Conservation (phyloP, 2,888 invertebrate species). For the Cataglyphis livida region DNA sequence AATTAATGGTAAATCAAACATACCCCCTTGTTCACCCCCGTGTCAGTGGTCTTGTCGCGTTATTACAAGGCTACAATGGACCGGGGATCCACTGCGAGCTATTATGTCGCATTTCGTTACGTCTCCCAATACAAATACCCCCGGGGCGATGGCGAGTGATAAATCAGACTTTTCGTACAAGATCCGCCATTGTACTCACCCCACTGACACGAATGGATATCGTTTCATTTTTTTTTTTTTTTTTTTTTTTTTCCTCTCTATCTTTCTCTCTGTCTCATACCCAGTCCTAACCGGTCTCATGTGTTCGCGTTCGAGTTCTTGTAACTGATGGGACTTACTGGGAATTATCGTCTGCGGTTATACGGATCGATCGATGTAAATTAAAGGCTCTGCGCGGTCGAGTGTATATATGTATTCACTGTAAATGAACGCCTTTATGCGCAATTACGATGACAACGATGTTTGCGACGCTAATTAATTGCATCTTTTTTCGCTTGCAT, state of each 20-base stretch:
- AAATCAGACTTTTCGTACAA: conserved; percentile 84
- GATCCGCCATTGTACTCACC: conserved; percentile 82
- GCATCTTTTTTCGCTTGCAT: background rate
- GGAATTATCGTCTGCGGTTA: conserved; percentile 69
- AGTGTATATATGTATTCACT: conserved; percentile 57
- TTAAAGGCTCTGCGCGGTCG: conserved; percentile 60
- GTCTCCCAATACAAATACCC: conserved; percentile 84
- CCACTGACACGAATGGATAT: conserved; percentile 77
- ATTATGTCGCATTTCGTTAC: conserved; percentile 85
- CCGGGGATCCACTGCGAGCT: conserved; percentile 82
- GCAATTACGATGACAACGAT: conserved; percentile 13
- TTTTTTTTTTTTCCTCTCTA: conserved; percentile 12
- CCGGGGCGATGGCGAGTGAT: conserved; percentile 80
- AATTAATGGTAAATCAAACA: conserved; percentile 80
- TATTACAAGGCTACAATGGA: conserved; percentile 84
- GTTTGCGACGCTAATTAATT: conserved; percentile 16
- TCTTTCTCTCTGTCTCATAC: conserved; percentile 2
- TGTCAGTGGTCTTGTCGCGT: conserved; percentile 83
- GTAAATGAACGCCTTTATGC: conserved; percentile 33
- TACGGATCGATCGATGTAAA: conserved; percentile 71
- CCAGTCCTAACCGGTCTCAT: conserved; percentile 69
- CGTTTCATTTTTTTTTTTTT: conserved; percentile 38
- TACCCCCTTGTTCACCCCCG: conserved; percentile 61
- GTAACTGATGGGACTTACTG: conserved; percentile 68
- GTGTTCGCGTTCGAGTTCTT: conserved; percentile 68